Evolutionary conservation across 2,797 vertebrate genomes (phyloP).

Genomic region (Malurus leucopterus): DNA sequence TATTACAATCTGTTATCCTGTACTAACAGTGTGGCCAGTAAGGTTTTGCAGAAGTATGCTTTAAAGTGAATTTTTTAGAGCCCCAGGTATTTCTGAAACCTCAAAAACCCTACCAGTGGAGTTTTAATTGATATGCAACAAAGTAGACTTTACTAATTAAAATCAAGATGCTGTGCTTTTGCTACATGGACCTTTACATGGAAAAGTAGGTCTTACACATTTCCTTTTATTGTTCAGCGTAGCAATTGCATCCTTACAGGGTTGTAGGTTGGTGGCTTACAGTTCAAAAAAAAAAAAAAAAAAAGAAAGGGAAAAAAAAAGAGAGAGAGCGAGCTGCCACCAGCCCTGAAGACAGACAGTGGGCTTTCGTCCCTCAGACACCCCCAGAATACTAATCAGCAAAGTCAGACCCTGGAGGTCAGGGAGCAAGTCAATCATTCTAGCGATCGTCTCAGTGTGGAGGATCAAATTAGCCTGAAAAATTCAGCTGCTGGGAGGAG

Average conservation of each 20-base stretch:
- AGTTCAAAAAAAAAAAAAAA: conserved; percentile 69
- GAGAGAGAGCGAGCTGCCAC: conserved; percentile 68
- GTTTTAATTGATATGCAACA: conserved; percentile 83
- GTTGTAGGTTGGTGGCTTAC: conserved; percentile 77
- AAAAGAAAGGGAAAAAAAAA: background rate
- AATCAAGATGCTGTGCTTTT: conserved; percentile 77
- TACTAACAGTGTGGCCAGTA: background rate
- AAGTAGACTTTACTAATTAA: conserved; percentile 85
- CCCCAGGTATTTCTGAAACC: conserved; percentile 67
- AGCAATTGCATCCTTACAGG: conserved; percentile 77
- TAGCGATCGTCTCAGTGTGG: conserved; percentile 88
- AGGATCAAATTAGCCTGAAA: conserved; percentile 95
- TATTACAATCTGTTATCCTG: background rate
- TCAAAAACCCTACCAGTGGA: conserved; percentile 48
- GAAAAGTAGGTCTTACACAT: conserved; percentile 81
- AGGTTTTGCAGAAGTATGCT: conserved; percentile 48
- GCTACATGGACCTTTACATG: conserved; percentile 84
- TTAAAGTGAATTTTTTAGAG: conserved; percentile 70
- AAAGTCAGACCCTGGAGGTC: conserved; percentile 92
- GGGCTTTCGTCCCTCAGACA: conserved; percentile 86
- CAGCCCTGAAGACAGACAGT: conserved; percentile 94
- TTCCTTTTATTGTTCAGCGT: conserved; percentile 78
- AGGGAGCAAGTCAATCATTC: conserved; percentile 99
- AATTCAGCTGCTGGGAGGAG: conserved; percentile 92
- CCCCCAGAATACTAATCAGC: conserved; percentile 97